Base-by-base conservation (phyloP, 2,888 invertebrate species). In the Linyphia triangularis region DNA sequence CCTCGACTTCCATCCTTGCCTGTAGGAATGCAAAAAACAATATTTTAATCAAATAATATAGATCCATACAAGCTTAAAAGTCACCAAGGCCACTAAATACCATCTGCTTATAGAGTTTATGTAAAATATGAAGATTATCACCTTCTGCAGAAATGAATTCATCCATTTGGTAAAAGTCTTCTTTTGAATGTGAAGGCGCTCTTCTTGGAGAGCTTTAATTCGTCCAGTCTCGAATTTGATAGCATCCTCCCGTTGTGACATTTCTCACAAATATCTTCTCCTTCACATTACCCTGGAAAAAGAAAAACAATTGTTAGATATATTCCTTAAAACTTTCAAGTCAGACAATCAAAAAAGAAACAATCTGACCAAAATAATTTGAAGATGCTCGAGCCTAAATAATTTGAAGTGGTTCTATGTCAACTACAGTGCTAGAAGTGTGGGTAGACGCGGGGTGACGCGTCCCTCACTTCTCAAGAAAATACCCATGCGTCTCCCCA, bases 111-210 rank as follows among this genome's bases (percentile, higher is more conserved):
- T n/a, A n/a, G n/a, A n/a, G n/a, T n/a, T n/a, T n/a, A n/a, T n/a
- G n/a, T n/a, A n/a, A n/a, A n/a, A n/a, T n/a, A n/a, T n/a, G n/a
- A n/a, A n/a, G n/a, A n/a, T n/a, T n/a, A n/a, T 90, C 92, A 98
- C 98, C 96, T 98, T 98, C 93, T 96, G 95, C 92, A 98, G 94
- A 94, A 98, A 98, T 24, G 97, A 98, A 94, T 98, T 98, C 96
- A 98, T 97, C 98, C 98, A 98, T 97, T 99, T 99, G 91, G 99
- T 99, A 94, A 99, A 99, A 37, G 99, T 99, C 94, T 99, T 99
- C 95, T 99, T 99, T 94, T 99, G 99, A 91, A 99, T 99, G 93
- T 98, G 96, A 91, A 99, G 94, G 86, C 99, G 96, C 94, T 99
- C 99, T 93, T 99, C 98, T 93, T 99, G 98, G 93, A 99, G 95